Conservation (phyloP, 2,113 vertebrate genomes). For the Sialia sialis region DNA sequence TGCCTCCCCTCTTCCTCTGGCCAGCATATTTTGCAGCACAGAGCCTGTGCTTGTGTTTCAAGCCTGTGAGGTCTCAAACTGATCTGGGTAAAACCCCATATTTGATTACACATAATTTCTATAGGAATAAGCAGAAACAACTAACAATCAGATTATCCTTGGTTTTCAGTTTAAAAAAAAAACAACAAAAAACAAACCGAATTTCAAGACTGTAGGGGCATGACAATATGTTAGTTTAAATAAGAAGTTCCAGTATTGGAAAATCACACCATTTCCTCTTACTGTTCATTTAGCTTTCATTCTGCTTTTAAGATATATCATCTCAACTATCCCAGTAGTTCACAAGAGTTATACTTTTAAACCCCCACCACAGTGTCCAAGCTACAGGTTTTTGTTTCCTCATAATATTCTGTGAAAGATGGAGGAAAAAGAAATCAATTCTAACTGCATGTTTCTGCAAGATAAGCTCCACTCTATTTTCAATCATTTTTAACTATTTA, state of each 20-base stretch:
- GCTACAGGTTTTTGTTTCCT: background rate
- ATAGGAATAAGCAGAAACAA: background rate
- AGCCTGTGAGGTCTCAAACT: background rate
- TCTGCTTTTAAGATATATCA: background rate
- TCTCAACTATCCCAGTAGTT: background rate
- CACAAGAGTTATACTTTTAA: background rate
- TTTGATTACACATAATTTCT: background rate
- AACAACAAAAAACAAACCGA: background rate
- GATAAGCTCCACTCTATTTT: background rate
- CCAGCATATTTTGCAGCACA: background rate
- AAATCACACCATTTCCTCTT: background rate
- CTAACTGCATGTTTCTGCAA: slow-evolving; percentile 3
- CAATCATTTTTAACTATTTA: background rate
- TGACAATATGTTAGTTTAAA: background rate
- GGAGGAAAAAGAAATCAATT: background rate
- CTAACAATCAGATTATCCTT: background rate
- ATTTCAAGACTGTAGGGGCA: background rate
- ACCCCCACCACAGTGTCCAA: background rate
- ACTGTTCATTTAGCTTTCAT: background rate
- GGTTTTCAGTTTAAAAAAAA: background rate
- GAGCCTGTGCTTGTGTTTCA: background rate
- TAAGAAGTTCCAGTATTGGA: background rate
- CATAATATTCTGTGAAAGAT: background rate
- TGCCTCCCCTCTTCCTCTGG: background rate
- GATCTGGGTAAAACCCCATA: background rate